Evolutionary conservation across 2,797 vertebrate species (phyloP).

Genomic region (Neomorphus geoffroyi): DNA sequence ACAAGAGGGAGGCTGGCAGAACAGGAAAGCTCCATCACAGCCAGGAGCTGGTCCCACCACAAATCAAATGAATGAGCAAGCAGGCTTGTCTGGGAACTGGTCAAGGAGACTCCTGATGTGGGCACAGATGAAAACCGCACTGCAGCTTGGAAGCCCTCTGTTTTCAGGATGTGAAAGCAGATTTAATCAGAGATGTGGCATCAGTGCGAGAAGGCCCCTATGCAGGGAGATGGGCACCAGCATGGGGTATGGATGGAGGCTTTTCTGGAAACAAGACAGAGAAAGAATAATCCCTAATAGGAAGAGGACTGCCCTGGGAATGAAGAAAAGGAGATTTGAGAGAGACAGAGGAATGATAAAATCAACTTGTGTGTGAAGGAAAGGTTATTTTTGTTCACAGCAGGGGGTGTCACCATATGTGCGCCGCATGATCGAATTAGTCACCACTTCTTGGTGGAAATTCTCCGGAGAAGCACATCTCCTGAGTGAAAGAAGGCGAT

Average conservation of each 20-base stretch:
- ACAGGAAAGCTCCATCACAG: not conserved
- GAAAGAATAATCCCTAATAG: not conserved
- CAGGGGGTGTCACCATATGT: conserved; percentile 54
- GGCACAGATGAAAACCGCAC: not conserved
- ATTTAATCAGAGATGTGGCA: not conserved
- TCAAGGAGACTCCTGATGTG: not conserved
- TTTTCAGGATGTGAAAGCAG: not conserved
- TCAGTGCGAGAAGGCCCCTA: not conserved
- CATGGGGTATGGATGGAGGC: not conserved
- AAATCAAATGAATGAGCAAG: not conserved
- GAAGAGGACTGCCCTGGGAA: not conserved
- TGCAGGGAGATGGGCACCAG: not conserved
- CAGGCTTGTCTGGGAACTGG: not conserved
- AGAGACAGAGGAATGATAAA: conserved; percentile 18
- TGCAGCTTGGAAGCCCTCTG: not conserved
- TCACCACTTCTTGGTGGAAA: conserved; percentile 34
- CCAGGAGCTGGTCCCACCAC: not conserved
- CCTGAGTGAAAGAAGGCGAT: not conserved
- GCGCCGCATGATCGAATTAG: conserved; percentile 35
- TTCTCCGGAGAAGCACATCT: not conserved
- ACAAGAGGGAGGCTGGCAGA: conserved; percentile 46
- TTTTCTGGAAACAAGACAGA: not conserved
- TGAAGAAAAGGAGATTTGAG: not conserved
- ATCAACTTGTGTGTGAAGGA: conserved; percentile 14
- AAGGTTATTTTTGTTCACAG: conserved; percentile 55